These are phyloP conservation scores for Watsonalla cultraria DNA, from an alignment of 2,888 invertebrate genomes.

Conservation along the genomic window DNA sequence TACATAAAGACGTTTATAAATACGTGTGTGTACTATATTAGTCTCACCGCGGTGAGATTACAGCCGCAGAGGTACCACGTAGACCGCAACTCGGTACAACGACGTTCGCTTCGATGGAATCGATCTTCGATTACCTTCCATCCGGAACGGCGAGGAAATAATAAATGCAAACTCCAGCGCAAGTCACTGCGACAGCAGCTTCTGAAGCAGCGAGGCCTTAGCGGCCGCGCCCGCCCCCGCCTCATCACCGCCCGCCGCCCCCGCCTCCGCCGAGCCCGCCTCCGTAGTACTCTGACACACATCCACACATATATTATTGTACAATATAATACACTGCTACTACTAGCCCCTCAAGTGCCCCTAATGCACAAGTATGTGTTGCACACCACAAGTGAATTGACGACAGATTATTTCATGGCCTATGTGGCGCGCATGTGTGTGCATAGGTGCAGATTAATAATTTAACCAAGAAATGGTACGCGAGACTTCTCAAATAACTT, in stretches of 20 bases:
- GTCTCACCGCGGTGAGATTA: conserved; percentile 57
- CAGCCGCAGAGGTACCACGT: conserved; percentile 73
- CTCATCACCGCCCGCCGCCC: conserved; percentile 44
- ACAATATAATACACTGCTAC: background rate
- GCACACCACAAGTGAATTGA: background rate
- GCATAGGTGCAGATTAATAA: too few species aligned
- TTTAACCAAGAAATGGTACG: too few species aligned
- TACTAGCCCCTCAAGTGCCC: background rate
- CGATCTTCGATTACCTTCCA: conserved; percentile 39
- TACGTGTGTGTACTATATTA: conserved; percentile 59
- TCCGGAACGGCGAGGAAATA: conserved; percentile 42
- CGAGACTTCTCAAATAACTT: too few species aligned
- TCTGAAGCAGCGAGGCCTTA: conserved; percentile 90
- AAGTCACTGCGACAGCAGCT: conserved; percentile 88
- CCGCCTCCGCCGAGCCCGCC: conserved; percentile 69
- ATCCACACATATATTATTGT: conserved; percentile 3
- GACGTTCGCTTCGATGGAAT: conserved; percentile 47
- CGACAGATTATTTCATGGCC: background rate
- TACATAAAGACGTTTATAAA: conserved; percentile 59
- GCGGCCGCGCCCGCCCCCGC: conserved; percentile 43
- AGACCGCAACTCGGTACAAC: conserved; percentile 53
- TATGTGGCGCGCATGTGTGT: background rate
- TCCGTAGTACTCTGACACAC: conserved; percentile 70
- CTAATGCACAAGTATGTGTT: background rate
- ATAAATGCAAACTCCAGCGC: conserved; percentile 59